Conservation (phyloP, 2,888 invertebrate genomes). For the Spatulosminthurus flaviceps region DNA sequence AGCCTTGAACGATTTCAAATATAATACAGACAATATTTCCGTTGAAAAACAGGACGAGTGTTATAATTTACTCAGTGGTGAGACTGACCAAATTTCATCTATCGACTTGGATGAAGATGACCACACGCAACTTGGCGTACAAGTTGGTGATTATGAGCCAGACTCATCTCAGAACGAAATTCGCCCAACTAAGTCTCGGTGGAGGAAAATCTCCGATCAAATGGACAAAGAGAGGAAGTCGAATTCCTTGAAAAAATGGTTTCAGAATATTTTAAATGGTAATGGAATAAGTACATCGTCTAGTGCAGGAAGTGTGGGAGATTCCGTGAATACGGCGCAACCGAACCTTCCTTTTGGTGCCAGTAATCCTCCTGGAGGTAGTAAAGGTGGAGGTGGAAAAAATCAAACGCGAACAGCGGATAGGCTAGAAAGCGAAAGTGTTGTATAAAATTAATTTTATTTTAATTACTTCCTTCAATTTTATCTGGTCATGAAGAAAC, state of each 20-base stretch:
- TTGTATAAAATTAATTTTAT: constrained; percentile 24
- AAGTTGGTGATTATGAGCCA: constrained; percentile 22
- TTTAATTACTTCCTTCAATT: not conserved
- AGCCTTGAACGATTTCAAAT: not conserved
- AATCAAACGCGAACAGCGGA: constrained; percentile 14
- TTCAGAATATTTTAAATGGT: constrained; percentile 62
- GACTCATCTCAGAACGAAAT: constrained; percentile 9
- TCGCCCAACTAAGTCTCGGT: constrained; percentile 44
- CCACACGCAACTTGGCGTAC: not conserved
- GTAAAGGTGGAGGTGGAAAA: constrained; percentile 5
- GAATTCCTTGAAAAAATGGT: constrained; percentile 61
- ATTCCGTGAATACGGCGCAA: not conserved
- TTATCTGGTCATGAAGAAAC: constrained; percentile 18
- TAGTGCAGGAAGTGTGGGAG: not conserved
- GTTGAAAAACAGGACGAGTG: constrained; percentile 28
- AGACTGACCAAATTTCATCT: not conserved
- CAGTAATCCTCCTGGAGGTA: constrained; percentile 3
- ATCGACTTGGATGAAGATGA: constrained; percentile 32
- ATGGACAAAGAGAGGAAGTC: constrained; percentile 56
- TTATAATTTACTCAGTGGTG: constrained; percentile 32
- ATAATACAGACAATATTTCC: not conserved
- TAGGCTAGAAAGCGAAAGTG: constrained; percentile 43
- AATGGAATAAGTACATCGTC: constrained; percentile 34
- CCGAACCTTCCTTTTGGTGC: not conserved
- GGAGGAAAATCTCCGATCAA: constrained; percentile 59